Evolutionary conservation across 1,140 invertebrate species (phyloP), one percentile per base, ranked within the genome.

Genomic region (Homarus americanus): DNA sequence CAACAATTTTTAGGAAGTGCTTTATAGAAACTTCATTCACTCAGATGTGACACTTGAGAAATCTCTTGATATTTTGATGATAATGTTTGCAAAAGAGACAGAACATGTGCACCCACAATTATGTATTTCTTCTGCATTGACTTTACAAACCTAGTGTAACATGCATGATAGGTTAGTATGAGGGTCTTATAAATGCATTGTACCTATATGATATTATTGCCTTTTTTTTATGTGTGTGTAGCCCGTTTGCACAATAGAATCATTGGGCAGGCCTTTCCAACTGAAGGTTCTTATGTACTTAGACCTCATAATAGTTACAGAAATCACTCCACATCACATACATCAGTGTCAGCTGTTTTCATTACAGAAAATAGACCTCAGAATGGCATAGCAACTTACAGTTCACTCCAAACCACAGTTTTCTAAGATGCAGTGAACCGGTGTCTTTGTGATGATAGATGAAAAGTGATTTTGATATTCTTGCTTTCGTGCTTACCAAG

Each of bases 321-420:
- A 69, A 69, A 69, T 32, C 63, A 69, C 63, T 69, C n/a, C 1
- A 69, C 63, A 69, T 69, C 12, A 32, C 63, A 32, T 69, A 69
- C 28, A 69, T 69, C 63, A 15, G 17, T 69, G 63, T 69, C 24
- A 32, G 63, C 12, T 32, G 63, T 69, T 28, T 69, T 69, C n/a
- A 4, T 2, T 69, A 69, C 63, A 32, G 63, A 32, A 32, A 0
- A 7, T 69, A 36, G 63, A 63, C 79, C 79, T 63, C 32, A 82
- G 7, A 82, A 63, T 82, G 49, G 32, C 79, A 82, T 24, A 82
- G 49, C 32, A 82, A 53, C 49, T 82, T 82, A 36, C 53, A 38
- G 53, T 53, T 36, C 49, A 36, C 79, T 63, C 32, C 49, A 36
- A 58, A 82, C 49, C 79, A 82, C 49, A 63, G 36, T 58, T 44